Conservation (phyloP, 1,140 invertebrate genomes). For the Harpegnathos saltator region DNA sequence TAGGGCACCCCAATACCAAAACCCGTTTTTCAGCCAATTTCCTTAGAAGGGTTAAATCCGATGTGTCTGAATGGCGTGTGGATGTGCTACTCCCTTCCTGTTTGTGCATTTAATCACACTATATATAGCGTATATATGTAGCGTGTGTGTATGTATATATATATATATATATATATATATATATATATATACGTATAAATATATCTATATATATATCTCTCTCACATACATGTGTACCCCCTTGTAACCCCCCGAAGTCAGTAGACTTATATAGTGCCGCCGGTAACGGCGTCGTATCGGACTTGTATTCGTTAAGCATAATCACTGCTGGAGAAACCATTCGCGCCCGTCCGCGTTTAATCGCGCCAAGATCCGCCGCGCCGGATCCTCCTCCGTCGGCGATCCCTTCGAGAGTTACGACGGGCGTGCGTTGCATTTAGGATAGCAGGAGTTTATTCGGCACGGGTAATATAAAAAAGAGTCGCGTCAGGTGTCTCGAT, state of each 20-base stretch:
- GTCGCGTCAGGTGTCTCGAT: no score
- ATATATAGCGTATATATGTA: no score
- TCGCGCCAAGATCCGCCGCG: neutral
- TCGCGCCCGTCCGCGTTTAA: conserved; percentile 8
- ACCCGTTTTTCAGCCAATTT: conserved; percentile 73
- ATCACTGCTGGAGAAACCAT: conserved; percentile 31
- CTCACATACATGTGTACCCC: conserved; percentile 17
- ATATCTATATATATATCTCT: conserved; percentile 47
- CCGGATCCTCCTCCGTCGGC: neutral
- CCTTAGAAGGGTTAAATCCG: conserved; percentile 76
- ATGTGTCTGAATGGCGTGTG: conserved; percentile 81
- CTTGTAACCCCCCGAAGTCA: conserved; percentile 32
- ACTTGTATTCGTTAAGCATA: conserved; percentile 31
- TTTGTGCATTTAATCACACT: conserved; percentile 72
- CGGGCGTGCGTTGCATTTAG: conserved; percentile 24
- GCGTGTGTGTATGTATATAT: conserved; percentile 16
- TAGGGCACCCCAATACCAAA: conserved; percentile 71
- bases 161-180: conserved; percentile 38
- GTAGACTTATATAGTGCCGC: conserved; percentile 31
- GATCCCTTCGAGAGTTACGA: no score
- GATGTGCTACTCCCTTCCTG: conserved; percentile 80
- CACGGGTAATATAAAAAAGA: no score
- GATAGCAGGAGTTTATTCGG: conserved; percentile 8
- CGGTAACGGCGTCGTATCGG: conserved; percentile 18
- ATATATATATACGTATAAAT: conserved; percentile 45